phyloP scores from a whole-genome alignment of 2,797 vertebrate species.

The Lates japonicus region DNA sequence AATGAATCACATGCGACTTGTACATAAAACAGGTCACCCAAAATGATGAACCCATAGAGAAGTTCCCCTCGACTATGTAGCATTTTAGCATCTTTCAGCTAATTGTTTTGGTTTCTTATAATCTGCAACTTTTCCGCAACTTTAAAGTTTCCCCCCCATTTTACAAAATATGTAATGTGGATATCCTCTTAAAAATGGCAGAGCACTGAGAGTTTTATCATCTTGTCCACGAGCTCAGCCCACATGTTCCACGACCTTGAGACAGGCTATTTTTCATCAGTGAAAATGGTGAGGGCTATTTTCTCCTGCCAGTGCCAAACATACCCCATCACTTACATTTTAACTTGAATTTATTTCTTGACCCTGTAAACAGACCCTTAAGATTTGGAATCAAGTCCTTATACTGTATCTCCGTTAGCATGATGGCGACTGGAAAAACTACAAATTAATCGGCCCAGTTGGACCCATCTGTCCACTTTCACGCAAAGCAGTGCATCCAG shows the following conservation, averaged over 20 bases:
- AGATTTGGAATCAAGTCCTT: neutral
- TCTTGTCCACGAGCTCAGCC: constrained; percentile 35
- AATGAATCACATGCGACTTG: neutral
- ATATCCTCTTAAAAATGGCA: constrained; percentile 44
- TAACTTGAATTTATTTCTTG: constrained; percentile 30
- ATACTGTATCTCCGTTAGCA: constrained; percentile 5
- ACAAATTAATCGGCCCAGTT: constrained; percentile 1
- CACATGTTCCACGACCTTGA: constrained; percentile 41
- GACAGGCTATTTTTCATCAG: constrained; percentile 43
- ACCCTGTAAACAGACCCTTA: constrained; percentile 17
- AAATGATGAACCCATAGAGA: neutral
- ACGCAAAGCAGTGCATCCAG: constrained; percentile 25
- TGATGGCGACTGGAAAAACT: neutral
- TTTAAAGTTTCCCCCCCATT: neutral
- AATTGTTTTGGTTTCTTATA: neutral
- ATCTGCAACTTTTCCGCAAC: neutral
- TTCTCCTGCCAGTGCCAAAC: constrained; percentile 18
- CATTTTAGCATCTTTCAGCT: neutral
- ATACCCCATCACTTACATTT: constrained; percentile 6
- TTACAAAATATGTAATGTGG: neutral
- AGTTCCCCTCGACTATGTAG: neutral
- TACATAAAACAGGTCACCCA: too few relatives aligned
- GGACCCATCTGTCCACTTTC: constrained; percentile 24
- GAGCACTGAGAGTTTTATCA: constrained; percentile 28
- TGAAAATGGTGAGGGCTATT: constrained; percentile 30